Evolutionary conservation across 2,797 vertebrate genomes (phyloP).

Genomic region (Nyctibius grandis): DNA sequence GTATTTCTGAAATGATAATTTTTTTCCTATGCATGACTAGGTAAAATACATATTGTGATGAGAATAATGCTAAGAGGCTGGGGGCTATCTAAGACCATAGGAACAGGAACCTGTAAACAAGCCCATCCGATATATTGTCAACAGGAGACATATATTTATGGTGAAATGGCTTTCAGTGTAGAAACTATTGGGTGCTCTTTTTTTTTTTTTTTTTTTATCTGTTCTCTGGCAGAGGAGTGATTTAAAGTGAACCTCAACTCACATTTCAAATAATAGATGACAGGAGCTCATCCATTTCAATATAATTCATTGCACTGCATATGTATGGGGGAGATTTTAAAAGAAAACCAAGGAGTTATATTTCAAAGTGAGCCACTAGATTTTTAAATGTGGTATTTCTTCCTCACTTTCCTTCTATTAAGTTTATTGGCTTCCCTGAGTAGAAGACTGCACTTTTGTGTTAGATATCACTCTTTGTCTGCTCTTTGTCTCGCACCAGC

Average conservation of each 20-base stretch:
- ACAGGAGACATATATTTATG: slow-evolving; percentile 35
- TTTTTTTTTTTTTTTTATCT: too few relatives aligned
- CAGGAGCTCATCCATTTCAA: slow-evolving; percentile 50
- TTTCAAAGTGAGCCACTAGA: neutral
- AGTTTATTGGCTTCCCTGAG: neutral
- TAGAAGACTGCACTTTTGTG: neutral
- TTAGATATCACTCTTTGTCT: neutral
- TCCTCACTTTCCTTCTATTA: neutral
- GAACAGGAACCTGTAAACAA: slow-evolving; percentile 24
- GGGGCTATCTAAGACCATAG: neutral
- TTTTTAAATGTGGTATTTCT: slow-evolving; percentile 18
- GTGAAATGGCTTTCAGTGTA: slow-evolving; percentile 20
- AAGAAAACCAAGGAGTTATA: slow-evolving; percentile 1
- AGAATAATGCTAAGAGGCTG: neutral
- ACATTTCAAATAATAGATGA: slow-evolving; percentile 54
- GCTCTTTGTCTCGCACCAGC: neutral
- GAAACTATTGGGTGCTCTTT: slow-evolving; percentile 6
- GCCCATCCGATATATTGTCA: slow-evolving; percentile 31
- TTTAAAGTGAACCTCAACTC: slow-evolving; percentile 42
- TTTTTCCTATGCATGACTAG: neutral
- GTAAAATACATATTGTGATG: neutral
- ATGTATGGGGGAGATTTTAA: slow-evolving; percentile 33
- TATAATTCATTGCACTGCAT: slow-evolving; percentile 32
- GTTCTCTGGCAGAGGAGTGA: slow-evolving; percentile 11
- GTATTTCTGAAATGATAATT: neutral